Conservation (phyloP, 2,113 vertebrate species). For the Thermophis baileyi region DNA sequence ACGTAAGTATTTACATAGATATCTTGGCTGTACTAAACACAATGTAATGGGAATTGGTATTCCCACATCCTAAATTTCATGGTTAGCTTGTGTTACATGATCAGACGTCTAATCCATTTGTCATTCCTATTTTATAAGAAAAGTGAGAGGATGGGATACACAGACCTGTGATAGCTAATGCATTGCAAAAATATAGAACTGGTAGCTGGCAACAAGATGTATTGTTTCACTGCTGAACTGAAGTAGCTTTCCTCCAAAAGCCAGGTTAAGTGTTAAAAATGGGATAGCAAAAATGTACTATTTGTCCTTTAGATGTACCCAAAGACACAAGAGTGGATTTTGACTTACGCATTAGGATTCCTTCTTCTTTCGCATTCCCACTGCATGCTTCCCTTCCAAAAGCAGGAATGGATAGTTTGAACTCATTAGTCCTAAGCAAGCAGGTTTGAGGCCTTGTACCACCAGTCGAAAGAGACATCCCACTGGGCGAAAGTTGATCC, state of each 20-base stretch:
- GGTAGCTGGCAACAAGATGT: neutral
- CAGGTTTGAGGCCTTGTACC: neutral
- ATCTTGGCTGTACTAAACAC: neutral
- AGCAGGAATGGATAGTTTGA: neutral
- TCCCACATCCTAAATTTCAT: neutral
- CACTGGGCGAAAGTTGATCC: neutral
- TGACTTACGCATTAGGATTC: neutral
- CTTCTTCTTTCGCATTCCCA: neutral
- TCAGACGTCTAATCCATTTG: neutral
- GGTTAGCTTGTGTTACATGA: neutral
- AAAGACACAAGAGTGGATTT: neutral
- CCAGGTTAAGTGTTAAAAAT: neutral
- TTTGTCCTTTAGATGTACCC: neutral
- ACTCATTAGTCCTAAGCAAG: neutral
- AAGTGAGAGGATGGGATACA: neutral
- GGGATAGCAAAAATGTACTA: neutral
- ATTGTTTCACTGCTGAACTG: neutral
- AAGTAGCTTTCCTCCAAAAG: neutral
- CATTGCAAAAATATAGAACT: neutral
- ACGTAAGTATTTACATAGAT: conserved; percentile 61
- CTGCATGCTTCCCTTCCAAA: neutral
- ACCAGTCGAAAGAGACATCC: neutral
- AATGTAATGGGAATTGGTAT: neutral
- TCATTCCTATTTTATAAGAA: neutral
- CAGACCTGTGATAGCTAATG: neutral